These are phyloP conservation scores for Caenorhabditis remanei DNA, from an alignment of 1,140 invertebrate species.

Conservation along the genomic window DNA sequence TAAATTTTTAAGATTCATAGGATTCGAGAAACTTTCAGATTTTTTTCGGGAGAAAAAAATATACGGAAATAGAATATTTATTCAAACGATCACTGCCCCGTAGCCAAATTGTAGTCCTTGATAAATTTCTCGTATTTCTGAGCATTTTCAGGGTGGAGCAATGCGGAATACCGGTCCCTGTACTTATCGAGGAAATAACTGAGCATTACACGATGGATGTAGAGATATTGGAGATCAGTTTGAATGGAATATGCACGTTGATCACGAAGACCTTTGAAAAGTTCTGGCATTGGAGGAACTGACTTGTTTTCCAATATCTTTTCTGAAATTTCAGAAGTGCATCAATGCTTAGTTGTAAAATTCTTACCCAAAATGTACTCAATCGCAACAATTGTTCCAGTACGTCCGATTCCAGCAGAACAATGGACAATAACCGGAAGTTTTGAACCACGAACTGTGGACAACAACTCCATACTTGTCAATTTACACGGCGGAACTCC, in stretches of 20 bases:
- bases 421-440: constrained; percentile 96
- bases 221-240: constrained; percentile 63
- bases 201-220: constrained; percentile 57
- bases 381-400: constrained; percentile 81
- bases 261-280: constrained; percentile 58
- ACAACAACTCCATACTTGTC: not conserved
- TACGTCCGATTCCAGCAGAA: constrained; percentile 94
- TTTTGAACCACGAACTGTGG: constrained; percentile 75
- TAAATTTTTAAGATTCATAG: constrained; percentile 18
- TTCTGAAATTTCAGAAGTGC: not conserved
- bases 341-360: not conserved
- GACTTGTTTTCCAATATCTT: constrained; percentile 4
- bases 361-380: constrained; percentile 7
- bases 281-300: constrained; percentile 45
- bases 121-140: constrained; percentile 14
- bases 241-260: constrained; percentile 62
- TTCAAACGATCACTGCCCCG: not conserved
- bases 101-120: constrained; percentile 49
- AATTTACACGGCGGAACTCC: constrained; percentile 54
- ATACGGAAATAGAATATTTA: no score
- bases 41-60: no score
- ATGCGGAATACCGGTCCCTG: not conserved
- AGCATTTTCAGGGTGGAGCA: constrained; percentile 31
- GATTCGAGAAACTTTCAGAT: no score
- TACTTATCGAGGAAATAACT: constrained; percentile 53